phyloP scores from a whole-genome alignment of 2,888 invertebrate genomes.

The Ditylenchus weischeri region DNA sequence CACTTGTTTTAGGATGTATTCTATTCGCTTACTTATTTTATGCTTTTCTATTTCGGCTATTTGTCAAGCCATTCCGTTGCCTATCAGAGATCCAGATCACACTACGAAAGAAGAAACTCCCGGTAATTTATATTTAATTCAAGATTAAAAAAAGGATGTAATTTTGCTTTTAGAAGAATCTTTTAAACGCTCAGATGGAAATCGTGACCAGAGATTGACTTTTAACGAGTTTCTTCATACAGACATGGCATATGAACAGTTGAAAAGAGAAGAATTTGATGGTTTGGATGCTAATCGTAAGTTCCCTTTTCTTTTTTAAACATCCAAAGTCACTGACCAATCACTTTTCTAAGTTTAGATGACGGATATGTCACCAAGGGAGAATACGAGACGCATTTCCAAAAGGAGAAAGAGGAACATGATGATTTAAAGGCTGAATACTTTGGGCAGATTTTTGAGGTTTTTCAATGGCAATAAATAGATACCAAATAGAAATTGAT shows the following conservation, averaged over 20 bases:
- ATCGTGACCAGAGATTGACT: slow-evolving; percentile 42
- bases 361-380: slow-evolving; percentile 44
- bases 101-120: no score
- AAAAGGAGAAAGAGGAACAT: slow-evolving; percentile 41
- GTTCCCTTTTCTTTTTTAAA: neutral
- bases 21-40: no score
- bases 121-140: no score
- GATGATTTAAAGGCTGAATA: slow-evolving; percentile 46
- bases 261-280: slow-evolving; percentile 53
- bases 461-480: neutral
- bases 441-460: slow-evolving; percentile 50
- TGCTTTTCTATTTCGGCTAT: no score
- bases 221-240: slow-evolving; percentile 54
- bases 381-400: slow-evolving; percentile 48
- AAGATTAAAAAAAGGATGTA: no score
- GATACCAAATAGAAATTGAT: no score
- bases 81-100: no score
- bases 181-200: slow-evolving; percentile 45
- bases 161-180: slow-evolving; percentile 40
- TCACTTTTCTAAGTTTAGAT: slow-evolving; percentile 28
- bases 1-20: no score
- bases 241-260: slow-evolving; percentile 49
- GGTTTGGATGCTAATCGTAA: slow-evolving; percentile 42
- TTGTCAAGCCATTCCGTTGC: no score
- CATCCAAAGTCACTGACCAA: neutral